Conservation (phyloP, 2,797 vertebrate genomes). For the Lindbergichthys nudifrons region DNA sequence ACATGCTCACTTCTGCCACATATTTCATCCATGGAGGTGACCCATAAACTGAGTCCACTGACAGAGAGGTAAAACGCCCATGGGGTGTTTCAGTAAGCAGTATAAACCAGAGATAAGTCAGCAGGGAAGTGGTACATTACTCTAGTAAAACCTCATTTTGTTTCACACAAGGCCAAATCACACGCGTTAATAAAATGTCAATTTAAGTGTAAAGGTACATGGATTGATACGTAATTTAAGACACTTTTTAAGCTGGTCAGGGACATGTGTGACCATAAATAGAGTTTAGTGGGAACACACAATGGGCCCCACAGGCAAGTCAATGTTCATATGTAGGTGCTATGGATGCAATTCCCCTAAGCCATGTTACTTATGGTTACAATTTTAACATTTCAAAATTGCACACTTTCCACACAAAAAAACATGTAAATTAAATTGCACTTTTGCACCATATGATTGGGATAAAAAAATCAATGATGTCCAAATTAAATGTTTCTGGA, state of each 20-base stretch:
- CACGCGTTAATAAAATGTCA: neutral
- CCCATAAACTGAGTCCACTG: conserved; percentile 41
- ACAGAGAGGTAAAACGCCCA: conserved; percentile 23
- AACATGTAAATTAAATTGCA: neutral
- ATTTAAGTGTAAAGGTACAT: neutral
- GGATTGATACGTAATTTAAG: conserved; percentile 2
- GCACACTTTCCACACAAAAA: neutral
- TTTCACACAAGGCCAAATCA: neutral
- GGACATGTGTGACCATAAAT: neutral
- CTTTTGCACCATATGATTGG: neutral
- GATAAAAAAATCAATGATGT: neutral
- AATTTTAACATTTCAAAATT: neutral
- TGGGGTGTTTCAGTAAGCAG: conserved; percentile 1
- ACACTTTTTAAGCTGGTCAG: neutral
- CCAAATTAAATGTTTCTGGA: neutral
- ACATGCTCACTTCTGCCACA: conserved; percentile 37
- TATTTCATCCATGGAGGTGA: conserved; percentile 28
- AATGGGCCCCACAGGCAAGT: neutral
- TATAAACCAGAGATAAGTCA: conserved; percentile 18
- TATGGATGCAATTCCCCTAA: neutral
- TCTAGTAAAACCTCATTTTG: conserved; percentile 6
- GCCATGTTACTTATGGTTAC: neutral
- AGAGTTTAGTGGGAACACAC: neutral
- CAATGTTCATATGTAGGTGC: conserved; percentile 8
- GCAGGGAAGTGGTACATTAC: conserved; percentile 15